Evolutionary conservation across 2,113 vertebrate genomes (phyloP).

Genomic region (Dissostichus mawsoni): DNA sequence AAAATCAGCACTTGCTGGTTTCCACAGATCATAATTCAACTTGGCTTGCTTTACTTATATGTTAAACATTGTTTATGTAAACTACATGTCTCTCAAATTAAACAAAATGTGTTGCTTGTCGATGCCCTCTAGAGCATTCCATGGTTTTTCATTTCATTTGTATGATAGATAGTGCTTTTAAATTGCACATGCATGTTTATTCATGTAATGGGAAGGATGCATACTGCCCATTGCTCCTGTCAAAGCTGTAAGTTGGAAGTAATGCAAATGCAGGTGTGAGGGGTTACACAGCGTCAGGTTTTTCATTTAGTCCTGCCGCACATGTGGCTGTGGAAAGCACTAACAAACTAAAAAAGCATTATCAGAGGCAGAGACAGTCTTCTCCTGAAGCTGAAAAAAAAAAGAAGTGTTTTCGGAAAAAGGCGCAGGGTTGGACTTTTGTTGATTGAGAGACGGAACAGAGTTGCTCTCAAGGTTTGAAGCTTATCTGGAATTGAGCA

Average conservation of each 20-base stretch:
- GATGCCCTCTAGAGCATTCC: not conserved
- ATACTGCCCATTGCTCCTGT: not conserved
- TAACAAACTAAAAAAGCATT: not conserved
- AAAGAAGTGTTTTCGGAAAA: constrained; percentile 33
- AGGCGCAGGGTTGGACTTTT: constrained; percentile 15
- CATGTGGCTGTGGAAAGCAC: constrained; percentile 18
- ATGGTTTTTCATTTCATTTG: not conserved
- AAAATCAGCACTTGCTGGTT: not conserved
- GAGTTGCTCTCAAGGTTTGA: constrained; percentile 42
- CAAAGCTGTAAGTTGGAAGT: not conserved
- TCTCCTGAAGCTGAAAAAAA: constrained; percentile 50
- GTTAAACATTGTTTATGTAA: not conserved
- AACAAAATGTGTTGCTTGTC: not conserved
- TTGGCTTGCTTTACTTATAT: not conserved
- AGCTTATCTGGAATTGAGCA: constrained; percentile 60
- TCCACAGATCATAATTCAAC: not conserved
- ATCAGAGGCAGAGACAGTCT: constrained; percentile 46
- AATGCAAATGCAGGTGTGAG: constrained; percentile 41
- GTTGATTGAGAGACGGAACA: constrained; percentile 33
- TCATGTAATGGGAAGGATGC: not conserved
- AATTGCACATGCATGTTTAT: not conserved
- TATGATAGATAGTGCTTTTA: not conserved
- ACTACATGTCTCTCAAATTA: not conserved
- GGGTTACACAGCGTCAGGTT: constrained; percentile 13
- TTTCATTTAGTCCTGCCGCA: constrained; percentile 40